Conservation (phyloP, 2,888 invertebrate species). For the Ormyrus rosae region DNA sequence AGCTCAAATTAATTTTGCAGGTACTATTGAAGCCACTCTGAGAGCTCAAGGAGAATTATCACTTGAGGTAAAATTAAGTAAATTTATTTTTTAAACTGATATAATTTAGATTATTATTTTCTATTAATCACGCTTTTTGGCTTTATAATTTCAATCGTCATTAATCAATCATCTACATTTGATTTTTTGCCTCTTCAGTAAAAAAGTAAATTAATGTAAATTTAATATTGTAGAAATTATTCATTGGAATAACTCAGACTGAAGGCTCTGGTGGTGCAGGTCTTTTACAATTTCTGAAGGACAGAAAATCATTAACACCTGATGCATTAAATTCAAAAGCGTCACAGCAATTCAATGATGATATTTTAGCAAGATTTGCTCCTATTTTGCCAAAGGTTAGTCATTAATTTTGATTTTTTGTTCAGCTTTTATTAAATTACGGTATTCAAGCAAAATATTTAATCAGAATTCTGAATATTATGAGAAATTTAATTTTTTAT, state of each 20-base stretch:
- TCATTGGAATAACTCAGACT: slow-evolving; percentile 80
- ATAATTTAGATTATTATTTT: neutral
- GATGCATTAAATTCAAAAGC: slow-evolving; percentile 60
- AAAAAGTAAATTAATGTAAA: slow-evolving; percentile 17
- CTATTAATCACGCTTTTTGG: neutral
- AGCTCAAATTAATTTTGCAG: slow-evolving; percentile 84
- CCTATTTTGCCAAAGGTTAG: slow-evolving; percentile 88
- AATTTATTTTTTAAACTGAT: neutral
- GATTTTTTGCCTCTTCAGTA: slow-evolving; percentile 38
- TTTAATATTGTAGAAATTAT: slow-evolving; percentile 79
- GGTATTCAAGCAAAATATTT: slow-evolving; percentile 20
- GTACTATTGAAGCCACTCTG: slow-evolving; percentile 86
- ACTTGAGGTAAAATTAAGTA: slow-evolving; percentile 81
- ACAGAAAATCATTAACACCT: slow-evolving; percentile 68
- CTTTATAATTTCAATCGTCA: slow-evolving; percentile 2
- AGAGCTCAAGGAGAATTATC: slow-evolving; percentile 90
- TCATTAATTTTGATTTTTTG: neutral
- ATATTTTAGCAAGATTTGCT: slow-evolving; percentile 79
- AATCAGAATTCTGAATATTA: neutral
- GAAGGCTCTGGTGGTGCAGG: slow-evolving; percentile 75
- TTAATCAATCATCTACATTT: slow-evolving; percentile 6
- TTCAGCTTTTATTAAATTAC: slow-evolving; percentile 2
- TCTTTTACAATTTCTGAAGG: slow-evolving; percentile 71
- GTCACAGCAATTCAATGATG: slow-evolving; percentile 61
- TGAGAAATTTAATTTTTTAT: neutral